Conservation (phyloP, 2,888 invertebrate genomes). For the Aphodius sticticus region DNA sequence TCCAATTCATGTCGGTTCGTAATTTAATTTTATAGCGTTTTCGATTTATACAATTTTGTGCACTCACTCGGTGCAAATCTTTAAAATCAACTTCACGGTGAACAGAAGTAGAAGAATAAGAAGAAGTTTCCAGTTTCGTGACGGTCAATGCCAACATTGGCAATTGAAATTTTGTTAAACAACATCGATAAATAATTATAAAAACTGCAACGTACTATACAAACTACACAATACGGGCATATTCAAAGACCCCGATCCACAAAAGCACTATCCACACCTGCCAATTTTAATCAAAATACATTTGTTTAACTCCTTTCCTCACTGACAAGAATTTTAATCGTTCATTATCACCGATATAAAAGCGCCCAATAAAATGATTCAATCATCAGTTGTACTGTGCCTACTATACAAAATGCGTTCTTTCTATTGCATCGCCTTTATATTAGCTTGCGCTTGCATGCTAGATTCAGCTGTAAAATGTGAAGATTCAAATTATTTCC, state of each 20-base stretch:
- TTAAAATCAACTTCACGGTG: too few relatives aligned
- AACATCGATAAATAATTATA: background rate
- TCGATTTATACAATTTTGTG: too few relatives aligned
- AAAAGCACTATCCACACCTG: background rate
- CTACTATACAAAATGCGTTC: constrained; percentile 29
- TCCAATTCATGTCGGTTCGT: too few relatives aligned
- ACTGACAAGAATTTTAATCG: background rate
- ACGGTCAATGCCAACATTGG: too few relatives aligned
- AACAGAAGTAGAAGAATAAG: too few relatives aligned
- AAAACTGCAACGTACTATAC: background rate
- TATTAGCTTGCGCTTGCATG: constrained; percentile 27
- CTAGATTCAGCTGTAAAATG: constrained; percentile 17
- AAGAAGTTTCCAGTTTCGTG: too few relatives aligned
- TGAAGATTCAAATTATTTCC: constrained; percentile 46
- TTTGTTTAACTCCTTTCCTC: background rate
- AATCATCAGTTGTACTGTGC: background rate
- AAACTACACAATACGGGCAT: constrained; percentile 5
- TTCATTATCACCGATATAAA: background rate
- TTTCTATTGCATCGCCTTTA: constrained; percentile 7
- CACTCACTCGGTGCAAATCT: too few relatives aligned
- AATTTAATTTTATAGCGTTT: too few relatives aligned
- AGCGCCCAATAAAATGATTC: background rate
- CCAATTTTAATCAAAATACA: background rate
- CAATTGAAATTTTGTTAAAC: too few relatives aligned
- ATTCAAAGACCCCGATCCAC: background rate